Percentiles rank a stretch among this genome's conserved stretches.
Conservation (phyloP, 2,113 vertebrate species). For the Poeciliopsis retropinna region DNA sequence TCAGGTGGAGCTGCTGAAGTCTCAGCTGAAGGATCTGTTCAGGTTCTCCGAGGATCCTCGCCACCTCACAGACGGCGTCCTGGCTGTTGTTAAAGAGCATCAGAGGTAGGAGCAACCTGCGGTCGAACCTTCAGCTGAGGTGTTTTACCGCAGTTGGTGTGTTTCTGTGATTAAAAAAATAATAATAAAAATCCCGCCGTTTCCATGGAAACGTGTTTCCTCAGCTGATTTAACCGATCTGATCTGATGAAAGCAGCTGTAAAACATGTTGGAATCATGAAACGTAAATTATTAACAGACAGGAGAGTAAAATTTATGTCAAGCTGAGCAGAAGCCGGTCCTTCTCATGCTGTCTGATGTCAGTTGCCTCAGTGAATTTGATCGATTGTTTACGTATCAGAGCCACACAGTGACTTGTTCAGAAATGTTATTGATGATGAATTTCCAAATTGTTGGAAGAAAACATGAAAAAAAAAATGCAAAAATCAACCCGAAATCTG, state of each 20-base stretch:
- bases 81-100: slow-evolving; percentile 86
- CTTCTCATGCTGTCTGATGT: not conserved
- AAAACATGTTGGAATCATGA: too few species aligned
- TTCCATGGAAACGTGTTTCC: not conserved
- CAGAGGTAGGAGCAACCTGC: slow-evolving; percentile 80
- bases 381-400: not conserved
- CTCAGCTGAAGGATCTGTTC: slow-evolving; percentile 87
- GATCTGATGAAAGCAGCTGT: too few species aligned
- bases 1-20: slow-evolving; percentile 83
- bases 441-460: not conserved
- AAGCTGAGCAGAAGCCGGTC: not conserved
- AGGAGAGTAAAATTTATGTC: not conserved
- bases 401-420: not conserved
- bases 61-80: slow-evolving; percentile 81
- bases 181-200: not conserved
- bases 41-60: slow-evolving; percentile 81
- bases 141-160: not conserved
- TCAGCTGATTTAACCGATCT: too few species aligned
- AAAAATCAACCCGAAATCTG: not conserved
- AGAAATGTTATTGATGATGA: not conserved
- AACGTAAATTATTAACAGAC: too few species aligned
- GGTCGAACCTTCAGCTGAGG: not conserved
- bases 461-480: not conserved
- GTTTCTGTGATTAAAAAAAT: not conserved
- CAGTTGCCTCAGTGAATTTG: not conserved